phyloP scores from a whole-genome alignment of 2,797 vertebrate species.

The Amniataba percoides region DNA sequence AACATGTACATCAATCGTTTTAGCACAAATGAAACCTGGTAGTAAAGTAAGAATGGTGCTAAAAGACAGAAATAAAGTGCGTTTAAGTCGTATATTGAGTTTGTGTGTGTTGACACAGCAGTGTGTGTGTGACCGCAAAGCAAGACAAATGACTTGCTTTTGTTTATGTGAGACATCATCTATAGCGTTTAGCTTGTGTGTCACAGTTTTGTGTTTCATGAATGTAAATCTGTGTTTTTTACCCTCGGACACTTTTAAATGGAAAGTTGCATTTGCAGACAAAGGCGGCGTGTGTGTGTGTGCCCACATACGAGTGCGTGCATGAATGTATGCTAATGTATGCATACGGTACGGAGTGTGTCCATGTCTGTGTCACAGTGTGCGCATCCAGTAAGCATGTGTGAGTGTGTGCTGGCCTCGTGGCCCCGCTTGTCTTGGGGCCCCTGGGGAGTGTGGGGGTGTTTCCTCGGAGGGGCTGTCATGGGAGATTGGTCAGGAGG shows the following conservation, averaged over 20 bases:
- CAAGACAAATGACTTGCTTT: slow-evolving; percentile 33
- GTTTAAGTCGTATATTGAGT: neutral
- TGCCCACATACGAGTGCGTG: neutral
- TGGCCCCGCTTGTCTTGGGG: slow-evolving; percentile 21
- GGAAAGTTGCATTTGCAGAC: slow-evolving; percentile 8
- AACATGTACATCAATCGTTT: slow-evolving; percentile 6
- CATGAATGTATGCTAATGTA: slow-evolving; percentile 49
- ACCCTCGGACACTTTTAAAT: neutral
- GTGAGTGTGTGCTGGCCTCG: slow-evolving; percentile 1
- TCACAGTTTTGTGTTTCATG: neutral
- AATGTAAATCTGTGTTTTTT: slow-evolving; percentile 35
- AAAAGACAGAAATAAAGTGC: slow-evolving; percentile 10
- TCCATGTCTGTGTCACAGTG: neutral
- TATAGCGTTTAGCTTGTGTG: slow-evolving; percentile 12
- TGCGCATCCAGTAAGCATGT: neutral
- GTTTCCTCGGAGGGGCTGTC: slow-evolving; percentile 33
- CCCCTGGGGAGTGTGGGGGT: slow-evolving; percentile 17
- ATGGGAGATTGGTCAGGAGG: slow-evolving; percentile 42
- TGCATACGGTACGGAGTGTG: neutral
- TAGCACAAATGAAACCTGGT: neutral
- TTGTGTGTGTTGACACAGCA: neutral
- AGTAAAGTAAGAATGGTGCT: neutral
- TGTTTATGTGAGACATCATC: slow-evolving; percentile 21
- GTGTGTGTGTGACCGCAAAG: slow-evolving; percentile 16
- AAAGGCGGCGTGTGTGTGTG: slow-evolving; percentile 14